Base-by-base conservation (phyloP, 2,888 invertebrate species). In the Lithophane semibrunnea region DNA sequence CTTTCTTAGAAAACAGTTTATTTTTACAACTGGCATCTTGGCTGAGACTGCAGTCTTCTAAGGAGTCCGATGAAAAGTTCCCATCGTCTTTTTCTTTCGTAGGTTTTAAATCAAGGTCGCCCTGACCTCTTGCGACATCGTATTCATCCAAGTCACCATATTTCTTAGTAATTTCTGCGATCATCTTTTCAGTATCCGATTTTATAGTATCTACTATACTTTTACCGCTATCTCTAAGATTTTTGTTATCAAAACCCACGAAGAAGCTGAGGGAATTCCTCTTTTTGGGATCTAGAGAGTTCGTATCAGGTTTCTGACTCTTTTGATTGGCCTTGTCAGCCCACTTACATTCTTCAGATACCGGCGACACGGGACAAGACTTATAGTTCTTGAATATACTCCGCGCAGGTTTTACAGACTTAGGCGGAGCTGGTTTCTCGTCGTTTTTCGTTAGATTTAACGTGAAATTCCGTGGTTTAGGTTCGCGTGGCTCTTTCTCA, bases 291-390 rank as follows among this genome's bases (percentile, higher is more conserved):
- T 94, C 97, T 60, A 94, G 92, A 4, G 96, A 95, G 80, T 95
- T 96, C 0, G 95, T 94, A 87, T 86, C 94, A 29, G 82, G 83
- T 74, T 89, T 92, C 44, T 89, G 87, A 18, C 77, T 82, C 3
- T 88, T 91, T 63, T 92, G 90, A 74, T 86, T 92, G 9, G 86
- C 94, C 89, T 96, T 95, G 77, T 97, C 97, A 2, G 96, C 94
- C 97, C 97, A 97, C 91, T 98, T 98, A 58, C 98, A 97, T 90
- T 98, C 98, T 90, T 98, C 98, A 73, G 98, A 98, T 0, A 98
- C 98, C 0, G 98, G 98, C 0, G 98, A 98, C 0, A 98, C 98
- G 0, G 98, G 98, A 86, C 98, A 97, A 8, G 98, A 98, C 89
- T 98, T 98, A 84, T 98, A 97, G 87, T 97, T 97, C 86, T 97